These are phyloP conservation scores for Epinephelus moara DNA, from an alignment of 2,113 vertebrate genomes.

Conservation along the genomic window DNA sequence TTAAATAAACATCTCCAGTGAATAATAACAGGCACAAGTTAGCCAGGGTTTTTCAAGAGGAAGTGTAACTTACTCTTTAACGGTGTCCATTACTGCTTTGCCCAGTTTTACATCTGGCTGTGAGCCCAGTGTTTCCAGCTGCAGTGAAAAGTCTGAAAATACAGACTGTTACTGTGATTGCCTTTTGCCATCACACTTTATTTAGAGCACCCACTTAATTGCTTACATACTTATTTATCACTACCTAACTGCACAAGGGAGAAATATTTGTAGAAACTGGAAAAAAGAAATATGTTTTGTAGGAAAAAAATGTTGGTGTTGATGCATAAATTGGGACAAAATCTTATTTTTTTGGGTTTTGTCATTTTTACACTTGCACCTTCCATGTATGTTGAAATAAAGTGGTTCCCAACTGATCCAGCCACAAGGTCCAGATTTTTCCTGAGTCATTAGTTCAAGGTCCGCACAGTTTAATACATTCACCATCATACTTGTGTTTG, in stretches of 20 bases:
- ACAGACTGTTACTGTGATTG: background rate
- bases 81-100: background rate
- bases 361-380: no score
- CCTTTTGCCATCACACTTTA: background rate
- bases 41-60: background rate
- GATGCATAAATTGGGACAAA: no score
- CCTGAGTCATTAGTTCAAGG: no score
- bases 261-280: no score
- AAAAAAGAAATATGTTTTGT: no score
- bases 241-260: background rate
- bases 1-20: background rate
- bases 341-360: no score
- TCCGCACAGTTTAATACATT: no score
- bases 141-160: background rate
- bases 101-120: background rate
- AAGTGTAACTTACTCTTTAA: background rate
- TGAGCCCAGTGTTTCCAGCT: slow-evolving; percentile 17
- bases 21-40: background rate
- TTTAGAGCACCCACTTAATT: background rate
- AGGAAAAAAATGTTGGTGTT: no score
- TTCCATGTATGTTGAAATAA: no score
- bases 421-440: no score
- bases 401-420: no score
- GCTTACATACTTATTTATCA: background rate
- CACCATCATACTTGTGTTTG: no score